Evolutionary conservation across 2,113 vertebrate species (phyloP), one percentile per base, ranked within the genome.

Genomic region (Perca fluviatilis): DNA sequence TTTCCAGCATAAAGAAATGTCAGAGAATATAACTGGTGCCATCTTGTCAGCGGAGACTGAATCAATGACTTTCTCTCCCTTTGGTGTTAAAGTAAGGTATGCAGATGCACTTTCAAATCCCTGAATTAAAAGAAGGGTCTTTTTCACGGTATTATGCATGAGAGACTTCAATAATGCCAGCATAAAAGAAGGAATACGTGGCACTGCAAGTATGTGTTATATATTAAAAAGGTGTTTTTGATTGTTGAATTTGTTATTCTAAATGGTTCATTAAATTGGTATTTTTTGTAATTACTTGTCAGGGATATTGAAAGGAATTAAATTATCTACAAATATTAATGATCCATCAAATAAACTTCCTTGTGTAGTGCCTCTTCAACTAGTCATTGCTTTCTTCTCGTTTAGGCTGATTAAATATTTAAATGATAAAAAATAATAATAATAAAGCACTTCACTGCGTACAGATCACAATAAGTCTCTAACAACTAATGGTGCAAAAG

Each of bases 21-120:
- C 93, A 91, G 90, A 76, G 86, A 92, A 87, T 92, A 91, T 92
- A 92, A 90, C 90, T 87, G 85, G 87, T 93, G 91, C 88, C 92
- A 86, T 88, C 90, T 94, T 90, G 91, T 94, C 91, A 93, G 80
- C n/a, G 40, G 78, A 90, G 86, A 91, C 81, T 85, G 87, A 88
- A 90, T 92, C 90, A 91, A 83, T 89, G 91, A 89, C 73, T 92
- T 88, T 92, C 79, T 82, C 75, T 89, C 27, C 86, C 90, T 89
- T 92, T 90, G 85, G 92, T 93, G 92, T 91, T 89, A 77, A 81
- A 89, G 84, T 83, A 74, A 92, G 89, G 85, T 89, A 78, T 77
- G 83, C 67, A 80, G 81, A 79, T 82, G 82, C 86, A 65, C 86
- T 89, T 92, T 92, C 89, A 90, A 89, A 87, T 77, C 86, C 53